These are phyloP conservation scores for Stegodyphus mimosarum DNA, from an alignment of 1,140 invertebrate genomes.

Conservation along the genomic window DNA sequence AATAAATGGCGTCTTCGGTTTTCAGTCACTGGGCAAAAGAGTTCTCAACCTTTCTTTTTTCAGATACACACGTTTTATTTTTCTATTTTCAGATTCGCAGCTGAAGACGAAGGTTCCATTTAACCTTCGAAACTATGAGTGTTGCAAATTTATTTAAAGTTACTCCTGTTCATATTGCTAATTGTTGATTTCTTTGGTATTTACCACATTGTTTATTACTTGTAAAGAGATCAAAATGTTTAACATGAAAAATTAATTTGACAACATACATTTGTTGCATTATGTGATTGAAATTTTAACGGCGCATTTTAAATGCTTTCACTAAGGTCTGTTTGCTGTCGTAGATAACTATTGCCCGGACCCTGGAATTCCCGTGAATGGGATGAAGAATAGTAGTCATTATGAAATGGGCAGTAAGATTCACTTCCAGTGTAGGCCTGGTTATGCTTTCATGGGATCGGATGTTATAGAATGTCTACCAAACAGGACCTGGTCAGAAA, in stretches of 20 bases:
- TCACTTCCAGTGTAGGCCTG: constrained; percentile 6
- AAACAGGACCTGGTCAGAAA: constrained; percentile 35
- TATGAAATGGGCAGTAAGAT: constrained; percentile 25
- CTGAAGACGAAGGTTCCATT: too few relatives aligned
- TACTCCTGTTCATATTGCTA: neutral
- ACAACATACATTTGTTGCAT: too few relatives aligned
- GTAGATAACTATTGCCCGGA: constrained; percentile 50
- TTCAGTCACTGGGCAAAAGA: too few relatives aligned
- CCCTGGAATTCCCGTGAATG: constrained; percentile 46
- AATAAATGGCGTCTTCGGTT: neutral
- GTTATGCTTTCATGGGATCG: constrained; percentile 25
- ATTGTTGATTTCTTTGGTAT: neutral
- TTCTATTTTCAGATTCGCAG: too few relatives aligned
- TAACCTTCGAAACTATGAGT: too few relatives aligned
- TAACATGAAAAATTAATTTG: neutral
- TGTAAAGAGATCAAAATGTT: neutral
- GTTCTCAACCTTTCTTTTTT: too few relatives aligned
- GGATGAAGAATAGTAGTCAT: constrained; percentile 22
- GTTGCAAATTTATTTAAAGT: neutral
- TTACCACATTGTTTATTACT: neutral
- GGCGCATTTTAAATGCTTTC: too few relatives aligned
- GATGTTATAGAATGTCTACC: constrained; percentile 25
- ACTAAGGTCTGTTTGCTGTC: neutral
- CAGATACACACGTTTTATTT: too few relatives aligned
- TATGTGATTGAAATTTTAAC: too few relatives aligned